Conservation (phyloP, 2,888 invertebrate species). For the Oscheius onirici region DNA sequence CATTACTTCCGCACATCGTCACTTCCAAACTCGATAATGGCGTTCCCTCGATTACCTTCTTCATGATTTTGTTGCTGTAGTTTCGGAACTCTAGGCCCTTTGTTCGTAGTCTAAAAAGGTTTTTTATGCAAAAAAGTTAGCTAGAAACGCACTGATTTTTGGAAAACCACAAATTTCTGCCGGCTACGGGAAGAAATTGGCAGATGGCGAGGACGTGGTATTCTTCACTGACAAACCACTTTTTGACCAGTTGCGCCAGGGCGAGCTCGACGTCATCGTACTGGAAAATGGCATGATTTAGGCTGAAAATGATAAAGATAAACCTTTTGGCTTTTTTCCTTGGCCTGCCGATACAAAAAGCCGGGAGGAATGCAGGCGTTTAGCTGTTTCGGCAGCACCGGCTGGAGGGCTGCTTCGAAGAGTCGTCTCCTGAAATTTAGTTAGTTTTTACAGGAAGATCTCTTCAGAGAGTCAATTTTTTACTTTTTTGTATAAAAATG, state of each 20-base stretch:
- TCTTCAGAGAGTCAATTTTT: too few relatives aligned
- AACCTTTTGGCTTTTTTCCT: slow-evolving; percentile 38
- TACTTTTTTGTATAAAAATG: background rate
- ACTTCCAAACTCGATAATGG: slow-evolving; percentile 56
- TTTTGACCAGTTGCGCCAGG: slow-evolving; percentile 57
- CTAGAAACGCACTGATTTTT: slow-evolving; percentile 57
- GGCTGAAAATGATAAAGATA: background rate
- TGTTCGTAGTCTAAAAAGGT: slow-evolving; percentile 55
- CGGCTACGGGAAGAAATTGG: slow-evolving; percentile 62
- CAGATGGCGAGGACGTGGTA: slow-evolving; percentile 67
- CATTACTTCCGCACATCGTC: slow-evolving; percentile 50
- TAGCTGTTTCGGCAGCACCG: slow-evolving; percentile 54
- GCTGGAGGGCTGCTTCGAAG: slow-evolving; percentile 61
- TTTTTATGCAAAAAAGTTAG: background rate
- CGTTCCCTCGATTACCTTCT: slow-evolving; percentile 64
- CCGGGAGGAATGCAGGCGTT: slow-evolving; percentile 45
- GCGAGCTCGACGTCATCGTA: slow-evolving; percentile 65
- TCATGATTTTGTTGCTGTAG: slow-evolving; percentile 63
- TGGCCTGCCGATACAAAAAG: slow-evolving; percentile 35
- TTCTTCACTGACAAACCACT: slow-evolving; percentile 61
- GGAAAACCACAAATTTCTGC: slow-evolving; percentile 61
- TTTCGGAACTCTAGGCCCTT: slow-evolving; percentile 63
- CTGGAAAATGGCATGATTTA: slow-evolving; percentile 45
- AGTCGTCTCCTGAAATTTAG: slow-evolving; percentile 50
- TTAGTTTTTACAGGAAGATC: background rate